phyloP scores from a whole-genome alignment of 2,888 invertebrate genomes.

The Morinoia aosen region DNA sequence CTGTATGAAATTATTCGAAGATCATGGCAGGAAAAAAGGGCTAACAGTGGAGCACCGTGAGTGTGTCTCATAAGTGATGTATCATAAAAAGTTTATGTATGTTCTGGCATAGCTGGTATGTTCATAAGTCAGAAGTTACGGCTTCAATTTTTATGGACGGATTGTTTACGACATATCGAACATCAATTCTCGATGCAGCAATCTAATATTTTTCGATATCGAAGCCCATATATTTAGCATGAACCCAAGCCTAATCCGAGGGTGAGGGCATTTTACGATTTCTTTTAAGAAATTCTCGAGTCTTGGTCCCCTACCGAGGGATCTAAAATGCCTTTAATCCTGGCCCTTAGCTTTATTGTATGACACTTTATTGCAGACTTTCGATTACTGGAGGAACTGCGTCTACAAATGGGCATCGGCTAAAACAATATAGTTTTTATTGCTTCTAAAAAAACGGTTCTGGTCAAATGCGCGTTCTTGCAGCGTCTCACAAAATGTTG shows the following conservation, averaged over 20 bases:
- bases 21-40: not conserved
- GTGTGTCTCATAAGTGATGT: not conserved
- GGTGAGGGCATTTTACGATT: conserved; percentile 37
- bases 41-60: not conserved
- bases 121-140: conserved; percentile 33
- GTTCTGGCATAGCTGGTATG: not conserved
- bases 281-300: not conserved
- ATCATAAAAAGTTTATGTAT: conserved; percentile 12
- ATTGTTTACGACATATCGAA: conserved; percentile 34
- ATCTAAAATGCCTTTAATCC: conserved; percentile 37
- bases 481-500: not conserved
- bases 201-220: conserved; percentile 50
- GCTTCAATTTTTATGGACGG: not conserved
- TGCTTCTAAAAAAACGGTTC: not conserved
- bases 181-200: conserved; percentile 44
- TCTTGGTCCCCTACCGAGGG: not conserved
- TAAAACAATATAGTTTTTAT: conserved; percentile 5
- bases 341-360: not conserved
- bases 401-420: not conserved
- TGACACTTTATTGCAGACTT: not conserved
- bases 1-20: not conserved
- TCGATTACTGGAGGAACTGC: not conserved
- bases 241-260: conserved; percentile 38
- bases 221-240: conserved; percentile 48
- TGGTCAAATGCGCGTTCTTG: not conserved